phyloP scores from a whole-genome alignment of 2,797 vertebrate species.

The Megaceryle alcyon region DNA sequence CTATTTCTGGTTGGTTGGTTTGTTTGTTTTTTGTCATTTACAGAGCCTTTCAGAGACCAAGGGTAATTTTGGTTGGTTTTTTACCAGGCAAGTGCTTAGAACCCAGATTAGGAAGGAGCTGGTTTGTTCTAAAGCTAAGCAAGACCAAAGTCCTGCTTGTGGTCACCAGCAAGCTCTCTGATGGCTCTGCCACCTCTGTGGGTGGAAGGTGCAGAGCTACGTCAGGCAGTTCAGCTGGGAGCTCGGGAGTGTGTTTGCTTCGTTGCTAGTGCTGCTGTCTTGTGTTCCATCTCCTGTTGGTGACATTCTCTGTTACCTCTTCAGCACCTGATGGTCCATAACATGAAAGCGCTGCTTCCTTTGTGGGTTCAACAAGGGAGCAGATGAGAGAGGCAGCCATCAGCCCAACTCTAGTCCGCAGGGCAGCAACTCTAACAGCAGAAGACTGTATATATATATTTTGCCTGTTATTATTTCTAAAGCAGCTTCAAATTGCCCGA shows the following conservation, averaged over 20 bases:
- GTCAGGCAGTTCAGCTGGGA: accelerated
- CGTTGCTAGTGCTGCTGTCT: not conserved
- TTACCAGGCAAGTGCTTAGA: not conserved
- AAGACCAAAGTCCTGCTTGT: not conserved
- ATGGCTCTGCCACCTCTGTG: not conserved
- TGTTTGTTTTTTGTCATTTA: not conserved
- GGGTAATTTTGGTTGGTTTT: not conserved
- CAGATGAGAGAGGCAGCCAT: not conserved
- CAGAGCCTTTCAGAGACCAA: not conserved
- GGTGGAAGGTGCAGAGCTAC: not conserved
- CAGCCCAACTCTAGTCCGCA: not conserved
- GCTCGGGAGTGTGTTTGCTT: not conserved
- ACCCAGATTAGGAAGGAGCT: not conserved
- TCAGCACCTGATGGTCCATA: not conserved
- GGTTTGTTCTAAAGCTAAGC: not conserved
- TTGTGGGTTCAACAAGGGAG: not conserved
- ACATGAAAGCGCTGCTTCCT: not conserved
- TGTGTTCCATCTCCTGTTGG: not conserved
- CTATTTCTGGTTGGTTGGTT: not conserved
- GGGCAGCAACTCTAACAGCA: not conserved
- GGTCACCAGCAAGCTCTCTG: not conserved
- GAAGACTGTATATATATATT: accelerated
- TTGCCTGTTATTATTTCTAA: not conserved
- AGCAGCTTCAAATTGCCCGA: not conserved
- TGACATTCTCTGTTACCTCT: not conserved